Percentiles rank a stretch among this genome's conserved stretches.
These are phyloP conservation scores for Otolemur crassicaudatus DNA, from an alignment of 2,797 vertebrate genomes.

Conservation along the genomic window DNA sequence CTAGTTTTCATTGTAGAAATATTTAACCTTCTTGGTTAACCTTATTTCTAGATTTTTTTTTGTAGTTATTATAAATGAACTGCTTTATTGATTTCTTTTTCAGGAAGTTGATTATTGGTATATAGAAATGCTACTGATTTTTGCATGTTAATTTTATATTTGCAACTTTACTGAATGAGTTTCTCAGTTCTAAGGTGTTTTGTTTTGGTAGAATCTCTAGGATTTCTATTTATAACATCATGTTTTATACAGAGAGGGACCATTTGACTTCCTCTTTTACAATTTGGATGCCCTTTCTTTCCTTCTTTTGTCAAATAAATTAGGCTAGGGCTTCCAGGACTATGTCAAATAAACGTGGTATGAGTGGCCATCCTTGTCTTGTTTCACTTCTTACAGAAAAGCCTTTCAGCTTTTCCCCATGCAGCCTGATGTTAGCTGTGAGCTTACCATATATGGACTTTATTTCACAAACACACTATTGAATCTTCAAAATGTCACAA, in stretches of 20 bases:
- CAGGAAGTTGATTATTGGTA: not conserved
- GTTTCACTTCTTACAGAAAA: not conserved
- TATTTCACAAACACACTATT: not conserved
- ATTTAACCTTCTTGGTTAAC: not conserved
- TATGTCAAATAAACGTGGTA: not conserved
- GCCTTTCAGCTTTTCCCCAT: not conserved
- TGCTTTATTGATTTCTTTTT: not conserved
- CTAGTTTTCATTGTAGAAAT: not conserved
- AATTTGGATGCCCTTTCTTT: not conserved
- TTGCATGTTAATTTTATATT: not conserved
- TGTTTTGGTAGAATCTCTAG: not conserved
- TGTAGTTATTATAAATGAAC: not conserved
- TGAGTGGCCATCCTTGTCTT: not conserved
- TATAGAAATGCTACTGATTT: not conserved
- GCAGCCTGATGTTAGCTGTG: not conserved
- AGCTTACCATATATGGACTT: not conserved
- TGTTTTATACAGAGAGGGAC: not conserved
- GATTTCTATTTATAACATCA: not conserved
- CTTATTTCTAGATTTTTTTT: not conserved
- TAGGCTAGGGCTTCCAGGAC: not conserved
- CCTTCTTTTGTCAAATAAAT: not conserved
- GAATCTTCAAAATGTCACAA: constrained; percentile 20
- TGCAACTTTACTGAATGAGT: not conserved
- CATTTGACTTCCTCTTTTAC: not conserved
- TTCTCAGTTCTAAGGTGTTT: not conserved